phyloP scores from a whole-genome alignment of 1,140 invertebrate genomes.

The Limonius californicus region DNA sequence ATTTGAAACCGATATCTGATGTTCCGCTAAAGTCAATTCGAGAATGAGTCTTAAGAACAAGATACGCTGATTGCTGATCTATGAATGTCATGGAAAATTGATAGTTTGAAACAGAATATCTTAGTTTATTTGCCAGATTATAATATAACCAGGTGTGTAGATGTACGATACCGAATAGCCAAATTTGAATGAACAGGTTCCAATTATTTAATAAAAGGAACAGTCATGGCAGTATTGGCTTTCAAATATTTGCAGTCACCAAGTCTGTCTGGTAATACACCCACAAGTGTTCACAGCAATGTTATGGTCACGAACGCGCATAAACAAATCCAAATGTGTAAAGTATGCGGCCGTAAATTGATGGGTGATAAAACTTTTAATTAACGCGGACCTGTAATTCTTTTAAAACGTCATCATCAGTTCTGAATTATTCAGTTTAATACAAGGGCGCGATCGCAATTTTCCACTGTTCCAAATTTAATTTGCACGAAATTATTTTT shows the following conservation, averaged over 20 bases:
- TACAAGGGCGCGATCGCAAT: background rate
- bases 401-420: background rate
- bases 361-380: slow-evolving; percentile 7
- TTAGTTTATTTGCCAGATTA: too few species aligned
- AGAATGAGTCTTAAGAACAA: too few species aligned
- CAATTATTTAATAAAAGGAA: too few species aligned
- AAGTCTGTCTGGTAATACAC: background rate
- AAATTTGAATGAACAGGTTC: too few species aligned
- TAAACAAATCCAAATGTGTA: slow-evolving; percentile 9
- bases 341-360: slow-evolving; percentile 4
- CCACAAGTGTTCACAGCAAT: background rate
- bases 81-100: too few species aligned
- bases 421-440: background rate
- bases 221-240: too few species aligned
- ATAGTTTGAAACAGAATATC: too few species aligned
- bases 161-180: too few species aligned
- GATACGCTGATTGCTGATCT: too few species aligned
- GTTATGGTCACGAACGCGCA: slow-evolving; percentile 7
- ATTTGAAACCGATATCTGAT: too few species aligned
- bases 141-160: too few species aligned
- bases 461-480: background rate
- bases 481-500: slow-evolving; percentile 1
- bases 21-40: too few species aligned
- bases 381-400: background rate
- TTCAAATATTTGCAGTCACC: background rate